Conservation (phyloP, 2,113 vertebrate species). For the Geococcyx californianus region DNA sequence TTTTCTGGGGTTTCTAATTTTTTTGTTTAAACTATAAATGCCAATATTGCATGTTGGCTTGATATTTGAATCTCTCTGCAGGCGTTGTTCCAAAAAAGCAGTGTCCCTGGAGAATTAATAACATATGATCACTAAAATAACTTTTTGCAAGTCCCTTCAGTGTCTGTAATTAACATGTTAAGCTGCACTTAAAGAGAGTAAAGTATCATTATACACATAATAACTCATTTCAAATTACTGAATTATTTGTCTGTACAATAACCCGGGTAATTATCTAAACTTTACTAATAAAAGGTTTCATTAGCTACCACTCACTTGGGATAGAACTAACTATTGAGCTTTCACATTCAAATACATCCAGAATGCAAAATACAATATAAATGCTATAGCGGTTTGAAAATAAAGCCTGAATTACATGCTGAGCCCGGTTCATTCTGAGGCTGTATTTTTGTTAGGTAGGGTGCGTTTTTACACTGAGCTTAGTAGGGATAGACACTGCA, state of each 20-base stretch:
- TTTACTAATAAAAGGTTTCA: constrained; percentile 74
- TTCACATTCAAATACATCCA: background rate
- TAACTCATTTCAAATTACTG: constrained; percentile 73
- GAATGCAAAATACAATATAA: background rate
- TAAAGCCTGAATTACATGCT: background rate
- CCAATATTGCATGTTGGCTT: background rate
- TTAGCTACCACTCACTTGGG: constrained; percentile 12
- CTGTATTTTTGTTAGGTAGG: background rate
- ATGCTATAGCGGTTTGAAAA: background rate
- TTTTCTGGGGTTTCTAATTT: too few relatives aligned
- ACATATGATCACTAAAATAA: constrained; percentile 52
- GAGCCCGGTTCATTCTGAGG: background rate
- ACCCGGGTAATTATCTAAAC: constrained; percentile 74
- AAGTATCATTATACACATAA: constrained; percentile 72
- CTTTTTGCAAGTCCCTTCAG: constrained; percentile 64
- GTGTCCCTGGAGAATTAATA: constrained; percentile 70
- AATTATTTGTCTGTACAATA: constrained; percentile 76
- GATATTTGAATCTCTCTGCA: background rate
- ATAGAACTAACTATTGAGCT: background rate
- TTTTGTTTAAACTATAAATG: background rate
- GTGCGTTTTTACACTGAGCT: background rate
- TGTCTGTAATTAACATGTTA: constrained; percentile 72
- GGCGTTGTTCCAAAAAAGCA: constrained; percentile 44
- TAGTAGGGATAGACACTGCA: background rate
- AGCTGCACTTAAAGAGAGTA: constrained; percentile 71